These are phyloP conservation scores for Bungarus multicinctus DNA, from an alignment of 2,113 vertebrate species.

Conservation along the genomic window DNA sequence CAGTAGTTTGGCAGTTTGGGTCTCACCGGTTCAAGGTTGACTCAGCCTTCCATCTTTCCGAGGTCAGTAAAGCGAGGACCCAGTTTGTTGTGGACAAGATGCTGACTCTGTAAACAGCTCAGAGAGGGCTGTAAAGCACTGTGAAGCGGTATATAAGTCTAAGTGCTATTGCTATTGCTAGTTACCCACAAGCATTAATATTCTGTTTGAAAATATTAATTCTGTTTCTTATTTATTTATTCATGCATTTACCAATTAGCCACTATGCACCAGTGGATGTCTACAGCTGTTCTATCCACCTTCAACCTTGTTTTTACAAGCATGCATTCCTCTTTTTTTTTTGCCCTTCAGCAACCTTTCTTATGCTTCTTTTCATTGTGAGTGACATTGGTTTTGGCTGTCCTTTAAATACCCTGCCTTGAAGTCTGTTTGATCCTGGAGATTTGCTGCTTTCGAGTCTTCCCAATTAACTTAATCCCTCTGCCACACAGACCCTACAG, in stretches of 20 bases:
- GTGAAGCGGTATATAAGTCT: too few species aligned
- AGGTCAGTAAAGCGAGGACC: too few species aligned
- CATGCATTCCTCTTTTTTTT: background rate
- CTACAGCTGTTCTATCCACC: background rate
- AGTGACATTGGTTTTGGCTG: slow-evolving; percentile 25
- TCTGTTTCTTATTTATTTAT: background rate
- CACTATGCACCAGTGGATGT: background rate
- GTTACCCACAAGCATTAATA: too few species aligned
- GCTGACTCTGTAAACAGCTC: too few species aligned
- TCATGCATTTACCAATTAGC: background rate
- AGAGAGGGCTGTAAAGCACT: too few species aligned
- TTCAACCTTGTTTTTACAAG: background rate
- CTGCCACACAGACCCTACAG: slow-evolving; percentile 37
- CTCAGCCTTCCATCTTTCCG: too few species aligned
- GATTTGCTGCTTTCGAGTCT: slow-evolving; percentile 50
- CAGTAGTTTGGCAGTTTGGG: too few species aligned
- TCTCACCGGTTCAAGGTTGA: too few species aligned
- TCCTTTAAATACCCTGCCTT: slow-evolving; percentile 43
- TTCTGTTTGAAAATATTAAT: background rate
- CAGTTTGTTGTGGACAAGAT: too few species aligned
- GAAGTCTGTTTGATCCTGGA: slow-evolving; percentile 46
- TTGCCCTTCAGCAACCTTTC: slow-evolving; percentile 20
- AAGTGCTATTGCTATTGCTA: too few species aligned
- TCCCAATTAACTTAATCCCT: slow-evolving; percentile 50
- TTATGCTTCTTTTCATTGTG: slow-evolving; percentile 5